Evolutionary conservation across 2,113 vertebrate species (phyloP).

Genomic region (Oceanites oceanicus): DNA sequence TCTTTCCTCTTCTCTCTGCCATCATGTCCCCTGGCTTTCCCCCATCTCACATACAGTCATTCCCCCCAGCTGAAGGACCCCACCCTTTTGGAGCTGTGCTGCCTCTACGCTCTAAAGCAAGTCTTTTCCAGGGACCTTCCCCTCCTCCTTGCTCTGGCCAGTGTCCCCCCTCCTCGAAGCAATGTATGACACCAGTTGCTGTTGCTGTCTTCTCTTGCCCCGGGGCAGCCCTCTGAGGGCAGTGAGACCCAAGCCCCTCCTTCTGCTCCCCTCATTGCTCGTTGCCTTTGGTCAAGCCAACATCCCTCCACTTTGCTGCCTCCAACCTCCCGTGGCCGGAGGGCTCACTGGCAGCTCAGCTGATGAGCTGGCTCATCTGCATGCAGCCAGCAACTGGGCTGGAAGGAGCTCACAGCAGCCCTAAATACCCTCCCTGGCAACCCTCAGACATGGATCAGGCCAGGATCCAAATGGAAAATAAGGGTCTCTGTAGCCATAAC

Average conservation of each 20-base stretch:
- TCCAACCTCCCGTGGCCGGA: not conserved
- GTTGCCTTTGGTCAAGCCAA: not conserved
- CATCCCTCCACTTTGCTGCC: conserved; percentile 26
- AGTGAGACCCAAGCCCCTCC: not conserved
- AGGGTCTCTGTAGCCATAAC: conserved; percentile 5
- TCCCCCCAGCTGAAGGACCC: not conserved
- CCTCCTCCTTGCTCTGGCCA: not conserved
- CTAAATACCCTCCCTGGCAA: conserved; percentile 57
- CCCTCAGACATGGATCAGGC: conserved; percentile 8
- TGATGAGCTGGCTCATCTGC: conserved; percentile 56
- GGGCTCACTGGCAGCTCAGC: conserved; percentile 45
- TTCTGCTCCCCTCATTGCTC: not conserved
- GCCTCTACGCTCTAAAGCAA: not conserved
- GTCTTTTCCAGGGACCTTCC: not conserved
- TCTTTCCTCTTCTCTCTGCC: not conserved
- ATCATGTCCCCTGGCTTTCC: not conserved
- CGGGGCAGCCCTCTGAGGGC: not conserved
- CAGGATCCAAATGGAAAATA: conserved; percentile 18
- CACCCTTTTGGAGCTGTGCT: not conserved
- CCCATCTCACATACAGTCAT: not conserved
- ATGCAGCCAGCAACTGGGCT: conserved; percentile 50
- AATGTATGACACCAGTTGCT: conserved; percentile 27
- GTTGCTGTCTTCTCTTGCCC: not conserved
- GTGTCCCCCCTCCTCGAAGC: not conserved
- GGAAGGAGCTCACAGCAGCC: conserved; percentile 47